These are phyloP conservation scores for Oryzias javanicus DNA, from an alignment of 2,113 vertebrate species.

Conservation along the genomic window DNA sequence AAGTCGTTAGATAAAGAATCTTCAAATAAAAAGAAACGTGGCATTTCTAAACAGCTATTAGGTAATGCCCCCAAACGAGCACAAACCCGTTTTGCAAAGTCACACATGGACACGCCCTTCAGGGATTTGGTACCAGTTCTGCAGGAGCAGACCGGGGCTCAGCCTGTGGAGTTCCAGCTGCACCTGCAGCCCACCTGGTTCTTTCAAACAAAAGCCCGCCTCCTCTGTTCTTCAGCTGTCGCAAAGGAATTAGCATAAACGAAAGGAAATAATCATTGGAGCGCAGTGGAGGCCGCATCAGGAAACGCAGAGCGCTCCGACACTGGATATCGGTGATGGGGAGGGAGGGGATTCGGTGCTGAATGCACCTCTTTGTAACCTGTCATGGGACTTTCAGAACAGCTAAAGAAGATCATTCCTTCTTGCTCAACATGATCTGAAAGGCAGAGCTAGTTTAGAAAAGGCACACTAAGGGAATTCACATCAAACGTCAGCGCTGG, in stretches of 20 bases:
- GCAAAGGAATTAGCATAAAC: slow-evolving; percentile 5
- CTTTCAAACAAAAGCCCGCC: background rate
- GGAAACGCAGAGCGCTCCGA: slow-evolving; percentile 46
- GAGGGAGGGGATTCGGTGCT: slow-evolving; percentile 27
- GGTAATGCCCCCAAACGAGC: slow-evolving; percentile 53
- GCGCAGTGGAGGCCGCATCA: slow-evolving; percentile 14
- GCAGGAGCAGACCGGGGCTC: slow-evolving; percentile 21
- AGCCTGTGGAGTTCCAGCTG: background rate
- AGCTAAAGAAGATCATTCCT: slow-evolving; percentile 59
- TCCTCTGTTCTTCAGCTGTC: slow-evolving; percentile 7
- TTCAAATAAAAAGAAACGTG: no score
- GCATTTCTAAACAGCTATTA: background rate
- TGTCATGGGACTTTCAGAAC: slow-evolving; percentile 66
- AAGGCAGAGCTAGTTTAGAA: slow-evolving; percentile 18
- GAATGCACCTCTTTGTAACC: slow-evolving; percentile 73
- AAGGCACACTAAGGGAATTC: slow-evolving; percentile 8
- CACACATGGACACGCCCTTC: slow-evolving; percentile 49
- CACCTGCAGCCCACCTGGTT: slow-evolving; percentile 17
- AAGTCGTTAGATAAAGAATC: background rate
- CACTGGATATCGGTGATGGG: slow-evolving; percentile 52
- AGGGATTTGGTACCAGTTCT: slow-evolving; percentile 34
- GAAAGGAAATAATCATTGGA: slow-evolving; percentile 11
- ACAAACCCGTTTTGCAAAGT: slow-evolving; percentile 66
- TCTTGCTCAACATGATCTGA: slow-evolving; percentile 55
- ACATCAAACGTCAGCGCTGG: background rate